A percentile compares a stretch with the other conserved stretches of the same genome.
phyloP scores from a whole-genome alignment of 2,888 invertebrate genomes.

The Euclidia mi region DNA sequence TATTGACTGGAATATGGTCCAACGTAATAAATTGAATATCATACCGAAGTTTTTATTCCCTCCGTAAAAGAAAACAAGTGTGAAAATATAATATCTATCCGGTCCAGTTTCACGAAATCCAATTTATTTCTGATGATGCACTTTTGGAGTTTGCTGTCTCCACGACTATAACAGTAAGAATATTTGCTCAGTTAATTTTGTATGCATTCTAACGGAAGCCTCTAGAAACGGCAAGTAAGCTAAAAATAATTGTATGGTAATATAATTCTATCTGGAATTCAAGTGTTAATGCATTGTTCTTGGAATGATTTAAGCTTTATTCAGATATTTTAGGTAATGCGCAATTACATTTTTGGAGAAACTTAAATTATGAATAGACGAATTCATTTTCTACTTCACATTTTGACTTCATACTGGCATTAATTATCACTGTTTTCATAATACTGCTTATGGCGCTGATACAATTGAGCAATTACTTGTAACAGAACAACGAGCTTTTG shows the following conservation, averaged over 20 bases:
- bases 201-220: constrained; percentile 39
- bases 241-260: constrained; percentile 26
- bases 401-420: no score
- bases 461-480: no score
- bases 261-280: no score
- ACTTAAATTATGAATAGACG: no score
- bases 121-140: constrained; percentile 23
- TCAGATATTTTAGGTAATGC: no score
- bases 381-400: no score
- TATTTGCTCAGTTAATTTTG: constrained; percentile 15
- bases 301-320: no score
- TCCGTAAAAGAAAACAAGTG: constrained; percentile 23
- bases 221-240: constrained; percentile 9
- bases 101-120: constrained; percentile 17
- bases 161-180: constrained; percentile 16
- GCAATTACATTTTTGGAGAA: no score
- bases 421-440: no score
- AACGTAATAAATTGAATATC: constrained; percentile 19
- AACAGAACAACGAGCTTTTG: no score
- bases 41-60: constrained; percentile 12
- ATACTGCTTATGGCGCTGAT: no score
- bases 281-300: no score
- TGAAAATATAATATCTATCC: constrained; percentile 21
- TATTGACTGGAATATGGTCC: constrained; percentile 5
- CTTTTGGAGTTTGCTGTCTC: constrained; percentile 16